These are phyloP conservation scores for Gastrophysa polygoni DNA, from an alignment of 2,888 invertebrate species.

Conservation along the genomic window DNA sequence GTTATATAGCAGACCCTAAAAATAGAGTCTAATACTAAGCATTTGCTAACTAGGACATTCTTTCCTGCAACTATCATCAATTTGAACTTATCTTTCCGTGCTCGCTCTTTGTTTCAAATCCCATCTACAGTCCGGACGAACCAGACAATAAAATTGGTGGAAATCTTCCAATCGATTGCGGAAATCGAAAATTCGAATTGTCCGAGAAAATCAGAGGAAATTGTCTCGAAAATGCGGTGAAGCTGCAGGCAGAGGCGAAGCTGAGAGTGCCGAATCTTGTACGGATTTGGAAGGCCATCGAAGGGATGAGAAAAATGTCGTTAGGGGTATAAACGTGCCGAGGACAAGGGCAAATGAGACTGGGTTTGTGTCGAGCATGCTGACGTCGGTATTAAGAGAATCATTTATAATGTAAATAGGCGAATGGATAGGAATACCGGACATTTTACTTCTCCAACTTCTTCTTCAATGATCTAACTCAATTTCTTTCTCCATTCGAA, in stretches of 20 bases:
- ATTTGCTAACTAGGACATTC: too few relatives aligned
- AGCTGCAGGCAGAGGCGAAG: neutral
- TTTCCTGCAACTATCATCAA: neutral
- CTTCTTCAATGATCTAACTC: too few relatives aligned
- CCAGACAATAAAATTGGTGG: neutral
- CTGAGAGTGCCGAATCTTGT: constrained; percentile 39
- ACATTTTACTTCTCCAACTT: too few relatives aligned
- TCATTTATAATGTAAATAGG: too few relatives aligned
- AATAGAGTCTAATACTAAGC: too few relatives aligned
- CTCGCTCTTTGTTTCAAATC: neutral
- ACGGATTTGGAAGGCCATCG: constrained; percentile 32
- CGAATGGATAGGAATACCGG: too few relatives aligned
- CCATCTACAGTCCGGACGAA: neutral
- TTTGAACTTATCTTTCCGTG: neutral
- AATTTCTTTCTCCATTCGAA: too few relatives aligned
- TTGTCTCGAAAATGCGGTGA: constrained; percentile 33
- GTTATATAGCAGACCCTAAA: too few relatives aligned
- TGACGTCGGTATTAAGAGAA: too few relatives aligned
- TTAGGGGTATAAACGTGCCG: too few relatives aligned
- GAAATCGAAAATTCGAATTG: constrained; percentile 22
- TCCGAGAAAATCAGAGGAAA: constrained; percentile 32
- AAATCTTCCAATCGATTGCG: neutral
- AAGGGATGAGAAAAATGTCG: constrained; percentile 29
- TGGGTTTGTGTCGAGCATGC: too few relatives aligned
- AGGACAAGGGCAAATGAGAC: too few relatives aligned